Conservation (phyloP, 2,113 vertebrate genomes). For the Smithornis capensis region DNA sequence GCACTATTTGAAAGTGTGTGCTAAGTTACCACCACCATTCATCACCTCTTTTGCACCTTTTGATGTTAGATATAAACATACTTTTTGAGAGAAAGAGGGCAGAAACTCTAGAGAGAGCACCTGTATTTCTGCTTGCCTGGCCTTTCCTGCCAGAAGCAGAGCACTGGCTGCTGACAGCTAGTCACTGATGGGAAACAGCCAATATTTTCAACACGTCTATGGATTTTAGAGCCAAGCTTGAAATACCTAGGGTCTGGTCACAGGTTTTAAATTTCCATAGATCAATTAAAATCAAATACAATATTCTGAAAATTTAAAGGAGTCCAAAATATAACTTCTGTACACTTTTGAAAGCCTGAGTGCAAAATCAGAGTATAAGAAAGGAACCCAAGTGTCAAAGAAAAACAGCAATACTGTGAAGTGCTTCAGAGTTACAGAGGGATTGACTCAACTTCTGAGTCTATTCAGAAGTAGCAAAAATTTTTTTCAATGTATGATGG, state of each 20-base stretch:
- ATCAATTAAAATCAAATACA: background rate
- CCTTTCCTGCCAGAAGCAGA: background rate
- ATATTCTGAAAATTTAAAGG: background rate
- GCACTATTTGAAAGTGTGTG: background rate
- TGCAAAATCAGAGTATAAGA: background rate
- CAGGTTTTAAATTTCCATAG: background rate
- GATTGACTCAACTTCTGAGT: background rate
- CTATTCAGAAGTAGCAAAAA: background rate
- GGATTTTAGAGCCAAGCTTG: background rate
- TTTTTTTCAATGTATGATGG: background rate
- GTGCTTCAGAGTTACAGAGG: background rate
- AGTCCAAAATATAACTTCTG: background rate
- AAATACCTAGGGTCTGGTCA: background rate
- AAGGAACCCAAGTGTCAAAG: background rate
- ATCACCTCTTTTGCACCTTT: background rate
- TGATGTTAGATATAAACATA: background rate
- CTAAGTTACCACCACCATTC: background rate
- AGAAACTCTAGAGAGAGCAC: background rate
- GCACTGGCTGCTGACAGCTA: background rate
- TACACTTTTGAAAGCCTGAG: background rate
- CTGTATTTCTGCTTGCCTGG: background rate
- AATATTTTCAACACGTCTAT: background rate
- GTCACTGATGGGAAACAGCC: background rate
- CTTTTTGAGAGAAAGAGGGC: background rate
- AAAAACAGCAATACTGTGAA: background rate